Evolutionary conservation across 2,113 vertebrate species (phyloP), one percentile per base, ranked within the genome.

Genomic region (Vulpes vulpes): DNA sequence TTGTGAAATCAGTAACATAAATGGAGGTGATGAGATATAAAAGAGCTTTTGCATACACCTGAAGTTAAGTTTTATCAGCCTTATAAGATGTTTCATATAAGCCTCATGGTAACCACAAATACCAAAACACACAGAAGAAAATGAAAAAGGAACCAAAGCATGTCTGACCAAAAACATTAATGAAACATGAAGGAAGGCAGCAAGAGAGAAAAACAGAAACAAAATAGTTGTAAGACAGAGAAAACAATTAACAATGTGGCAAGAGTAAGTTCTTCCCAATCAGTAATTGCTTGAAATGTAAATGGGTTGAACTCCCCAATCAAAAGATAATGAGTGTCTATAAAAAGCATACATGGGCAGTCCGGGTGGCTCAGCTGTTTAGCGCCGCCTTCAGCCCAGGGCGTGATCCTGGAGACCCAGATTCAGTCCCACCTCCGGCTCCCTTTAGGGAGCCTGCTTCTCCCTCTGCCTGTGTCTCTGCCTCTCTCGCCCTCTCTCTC

Each of bases 61-160:
- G n/a, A 89, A 79, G 27, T 91, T 71, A 89, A 84, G 76, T 81
- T 91, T 55, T 88, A 55, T 76, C 30, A 89, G 19, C 84, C 57
- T 82, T 82, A 43, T n/a, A n/a, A 59, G 53, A 79, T 79, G 19
- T 69, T 71, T 91, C 49, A 43, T 14, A 8, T 32, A 80, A 79
- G 30, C 32, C 16, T 59, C 67, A 35, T 43, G 43, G 32, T 43
- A 60, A 73, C 6, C 20, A 95, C 14, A 67, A 64, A n/a, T 30
- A 59, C 30, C 15, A 62, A 73, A 11, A 81, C 71, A 80, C 14
- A 53, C 35, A 60, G n/a, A 81, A 71, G 82, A 81, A 92, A 92
- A 92, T 64, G 11, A 80, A 64, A 73, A 81, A 73, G 43, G 20
- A 64, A 74, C 65, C 74, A 81, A 65, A 92, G 25, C 57, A 65